Percentiles rank a stretch among this genome's conserved stretches.
These are phyloP conservation scores for Delphinus delphis DNA, from an alignment of 2,113 vertebrate species.

Conservation along the genomic window DNA sequence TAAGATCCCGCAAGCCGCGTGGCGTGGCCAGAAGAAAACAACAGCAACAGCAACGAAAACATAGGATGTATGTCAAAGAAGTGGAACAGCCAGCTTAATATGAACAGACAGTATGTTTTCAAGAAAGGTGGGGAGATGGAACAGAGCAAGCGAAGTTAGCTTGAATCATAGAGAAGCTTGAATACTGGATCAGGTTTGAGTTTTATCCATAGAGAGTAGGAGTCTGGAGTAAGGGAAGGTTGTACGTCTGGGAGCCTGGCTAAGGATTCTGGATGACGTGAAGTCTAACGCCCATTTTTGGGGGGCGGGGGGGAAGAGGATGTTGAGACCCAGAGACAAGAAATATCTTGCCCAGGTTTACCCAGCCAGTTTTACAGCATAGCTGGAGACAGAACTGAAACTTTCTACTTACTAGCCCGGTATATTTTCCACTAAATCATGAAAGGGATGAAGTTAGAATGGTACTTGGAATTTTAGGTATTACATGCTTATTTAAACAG, in stretches of 20 bases:
- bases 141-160: background rate
- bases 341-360: constrained; percentile 1
- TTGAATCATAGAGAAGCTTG: constrained; percentile 20
- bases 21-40: too few species aligned
- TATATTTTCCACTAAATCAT: background rate
- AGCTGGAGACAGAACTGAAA: background rate
- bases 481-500: constrained; percentile 56
- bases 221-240: background rate
- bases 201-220: background rate
- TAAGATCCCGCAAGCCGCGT: too few species aligned
- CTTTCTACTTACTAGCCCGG: background rate
- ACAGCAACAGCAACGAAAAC: background rate
- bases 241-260: background rate
- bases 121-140: background rate
- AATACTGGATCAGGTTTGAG: background rate
- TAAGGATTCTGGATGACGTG: background rate
- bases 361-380: background rate
- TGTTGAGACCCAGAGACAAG: background rate
- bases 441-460: background rate
- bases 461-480: constrained; percentile 11
- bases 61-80: background rate
- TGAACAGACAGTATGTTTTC: background rate
- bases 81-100: background rate
- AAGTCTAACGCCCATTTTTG: background rate
- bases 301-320: background rate